Evolutionary conservation across 2,113 vertebrate species (phyloP).

Genomic region (Atherinomorus stipes): DNA sequence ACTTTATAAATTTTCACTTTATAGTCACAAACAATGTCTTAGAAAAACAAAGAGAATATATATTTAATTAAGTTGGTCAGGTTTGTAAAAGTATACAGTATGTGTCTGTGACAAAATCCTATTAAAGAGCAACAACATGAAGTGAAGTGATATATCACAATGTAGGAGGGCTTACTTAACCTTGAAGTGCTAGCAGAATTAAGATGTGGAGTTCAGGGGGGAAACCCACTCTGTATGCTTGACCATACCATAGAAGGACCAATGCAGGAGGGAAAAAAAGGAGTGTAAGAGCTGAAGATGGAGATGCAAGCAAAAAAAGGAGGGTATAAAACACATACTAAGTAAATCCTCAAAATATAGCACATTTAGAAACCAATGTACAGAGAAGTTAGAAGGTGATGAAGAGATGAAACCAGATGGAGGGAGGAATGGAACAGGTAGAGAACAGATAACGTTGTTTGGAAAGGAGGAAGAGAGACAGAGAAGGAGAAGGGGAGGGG

Average conservation of each 20-base stretch:
- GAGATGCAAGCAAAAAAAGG: constrained; percentile 51
- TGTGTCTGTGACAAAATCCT: constrained; percentile 46
- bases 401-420: constrained; percentile 33
- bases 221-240: constrained; percentile 77
- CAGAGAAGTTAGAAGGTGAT: constrained; percentile 41
- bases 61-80: constrained; percentile 13
- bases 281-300: constrained; percentile 44
- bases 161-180: constrained; percentile 77
- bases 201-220: constrained; percentile 75
- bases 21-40: neutral
- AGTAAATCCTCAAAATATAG: constrained; percentile 38
- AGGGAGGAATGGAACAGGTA: constrained; percentile 50
- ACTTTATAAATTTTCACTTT: constrained; percentile 11
- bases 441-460: constrained; percentile 33
- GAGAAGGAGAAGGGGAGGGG: constrained; percentile 5
- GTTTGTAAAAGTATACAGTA: constrained; percentile 26
- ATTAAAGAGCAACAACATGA: constrained; percentile 63
- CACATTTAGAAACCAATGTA: constrained; percentile 39
- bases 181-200: constrained; percentile 75
- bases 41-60: neutral
- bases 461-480: neutral
- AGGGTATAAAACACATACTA: constrained; percentile 5
- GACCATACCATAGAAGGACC: constrained; percentile 64
- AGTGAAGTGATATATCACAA: constrained; percentile 70
- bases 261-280: constrained; percentile 12